Base-by-base conservation (phyloP, 2,797 vertebrate genomes). In the Pteropus rufus region DNA sequence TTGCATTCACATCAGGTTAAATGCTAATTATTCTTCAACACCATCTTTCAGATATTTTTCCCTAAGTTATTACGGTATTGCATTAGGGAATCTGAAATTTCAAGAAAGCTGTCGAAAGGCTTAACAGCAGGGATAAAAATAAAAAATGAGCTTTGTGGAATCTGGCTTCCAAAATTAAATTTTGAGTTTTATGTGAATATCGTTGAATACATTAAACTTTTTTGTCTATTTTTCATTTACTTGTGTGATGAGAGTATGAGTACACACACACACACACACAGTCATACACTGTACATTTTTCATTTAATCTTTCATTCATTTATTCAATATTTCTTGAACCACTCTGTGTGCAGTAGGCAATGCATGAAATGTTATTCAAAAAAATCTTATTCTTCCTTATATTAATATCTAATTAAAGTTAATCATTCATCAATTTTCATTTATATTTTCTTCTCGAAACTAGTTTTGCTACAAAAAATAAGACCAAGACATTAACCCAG, bases 1-100 rank as follows among this genome's bases (percentile, higher is more conserved):
- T 65, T 95, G 39, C 65, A 18, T 96, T 94, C 91, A 70, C 34
- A 95, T 46, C 34, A 79, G 86, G 73, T 64, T 95, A 91, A 85
- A 54, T 36, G 26, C 41, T 96, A 86, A 83, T 94, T 96, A 88
- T 58, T 91, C n/a, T 88, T 75, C 72, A 73, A 75, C 24, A 83
- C 23, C 39, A 70, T 65, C 56, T 73, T 89, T 96, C 90, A 31
- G 16, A 79, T 91, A 92, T 62, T 93, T 69, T 94, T 94, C n/a
- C 52, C 44, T 64, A 75, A 88, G 64, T 79, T 81, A 82, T 91
- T 80, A 84, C 0, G 76, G 29, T 82, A 91, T 44, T 82, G 44
- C 49, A 41, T 58, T 87, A 21, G 85, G 49, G 93, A 82, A 69
- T 23, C 31, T 89, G 49, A 82, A 56, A 75, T 70, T 75, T 75